Percentiles rank a stretch among this genome's conserved stretches.
Conservation (phyloP, 2,797 vertebrate species). For the Vespertilio murinus region DNA sequence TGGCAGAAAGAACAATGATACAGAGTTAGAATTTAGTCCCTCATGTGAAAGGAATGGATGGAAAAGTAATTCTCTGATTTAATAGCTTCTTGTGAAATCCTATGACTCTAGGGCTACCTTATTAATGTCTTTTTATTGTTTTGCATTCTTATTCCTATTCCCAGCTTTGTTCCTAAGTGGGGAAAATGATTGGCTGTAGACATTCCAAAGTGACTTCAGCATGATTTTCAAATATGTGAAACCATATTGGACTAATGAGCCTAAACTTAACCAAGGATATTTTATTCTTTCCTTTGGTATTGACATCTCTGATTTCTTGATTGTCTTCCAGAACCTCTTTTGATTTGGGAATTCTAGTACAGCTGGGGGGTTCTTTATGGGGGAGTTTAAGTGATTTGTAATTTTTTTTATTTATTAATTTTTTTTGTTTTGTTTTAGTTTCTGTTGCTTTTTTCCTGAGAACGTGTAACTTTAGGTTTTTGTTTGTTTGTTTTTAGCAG, state of each 20-base stretch:
- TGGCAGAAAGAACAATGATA: not conserved
- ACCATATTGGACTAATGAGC: not conserved
- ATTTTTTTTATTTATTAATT: not conserved
- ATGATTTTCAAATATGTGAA: conserved; percentile 1
- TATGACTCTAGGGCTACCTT: not conserved
- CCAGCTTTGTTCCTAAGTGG: not conserved
- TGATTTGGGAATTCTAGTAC: not conserved
- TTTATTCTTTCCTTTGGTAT: conserved; percentile 42
- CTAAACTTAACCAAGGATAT: conserved; percentile 19
- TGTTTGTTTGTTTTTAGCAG: conserved; percentile 14
- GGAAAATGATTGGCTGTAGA: conserved; percentile 11
- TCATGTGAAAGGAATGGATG: conserved; percentile 30
- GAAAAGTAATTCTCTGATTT: not conserved
- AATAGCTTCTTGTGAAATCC: conserved; percentile 1
- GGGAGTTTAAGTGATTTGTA: not conserved
- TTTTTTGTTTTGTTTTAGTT: conserved; percentile 43
- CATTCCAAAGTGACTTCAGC: conserved; percentile 63
- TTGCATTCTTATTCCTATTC: not conserved
- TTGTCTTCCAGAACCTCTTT: conserved; percentile 52
- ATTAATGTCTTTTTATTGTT: not conserved
- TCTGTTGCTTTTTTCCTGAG: conserved; percentile 1
- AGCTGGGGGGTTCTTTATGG: accelerated
- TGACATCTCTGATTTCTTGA: conserved; percentile 59
- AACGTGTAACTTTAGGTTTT: not conserved
- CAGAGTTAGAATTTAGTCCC: not conserved